Base-by-base conservation (phyloP, 64 coral and sea anemone genomes). In the Pachyseris speciosa region DNA sequence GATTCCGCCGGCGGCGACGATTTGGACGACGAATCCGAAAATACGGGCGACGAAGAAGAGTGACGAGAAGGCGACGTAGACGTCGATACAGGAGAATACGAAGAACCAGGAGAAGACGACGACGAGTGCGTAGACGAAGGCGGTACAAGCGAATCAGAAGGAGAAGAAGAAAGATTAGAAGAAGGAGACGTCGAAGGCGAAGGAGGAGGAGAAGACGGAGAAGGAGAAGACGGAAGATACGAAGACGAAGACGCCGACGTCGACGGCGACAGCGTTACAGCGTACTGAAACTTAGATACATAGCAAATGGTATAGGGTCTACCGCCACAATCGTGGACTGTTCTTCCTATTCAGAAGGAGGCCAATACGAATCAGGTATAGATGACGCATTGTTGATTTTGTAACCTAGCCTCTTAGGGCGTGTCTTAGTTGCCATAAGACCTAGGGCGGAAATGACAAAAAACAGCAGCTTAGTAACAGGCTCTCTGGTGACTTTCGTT, bases 211-310 rank as follows among this genome's bases (percentile, higher is more conserved):
- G 77, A 39, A 16, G 37, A 41, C 55, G n/a, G 63, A 7, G 77
- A 39, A 81, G 77, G 36, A 81, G 77, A 39, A 81, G 77, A 61
- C 77, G 77, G 9, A 58, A 53, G 10, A 8, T 3, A 9, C 20
- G 77, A 40, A 81, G 77, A 58, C 33, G 77, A 81, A 61, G 19
- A 11, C 77, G 77, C 77, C 32, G 77, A 38, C 34, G 13, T 39
- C 49, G 34, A 81, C 20, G 77, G 33, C 77, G 77, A 61, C 53
- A 39, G 33, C 52, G 77, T 81, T 34, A 40, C 33, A 81, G 77
- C 20, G 52, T 81, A 3, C 20, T 81, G 36, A 8, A 37, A 40
- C 20, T 81, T 20, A 60, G 26, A 36, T 58, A 58, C 37, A n/a
- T n/a, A 10, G 22, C 10, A 37, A 20, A 22, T 12, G 0, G 33